Base-by-base conservation (phyloP, 2,797 vertebrate genomes). In the Hyperoplus lanceolatus region DNA sequence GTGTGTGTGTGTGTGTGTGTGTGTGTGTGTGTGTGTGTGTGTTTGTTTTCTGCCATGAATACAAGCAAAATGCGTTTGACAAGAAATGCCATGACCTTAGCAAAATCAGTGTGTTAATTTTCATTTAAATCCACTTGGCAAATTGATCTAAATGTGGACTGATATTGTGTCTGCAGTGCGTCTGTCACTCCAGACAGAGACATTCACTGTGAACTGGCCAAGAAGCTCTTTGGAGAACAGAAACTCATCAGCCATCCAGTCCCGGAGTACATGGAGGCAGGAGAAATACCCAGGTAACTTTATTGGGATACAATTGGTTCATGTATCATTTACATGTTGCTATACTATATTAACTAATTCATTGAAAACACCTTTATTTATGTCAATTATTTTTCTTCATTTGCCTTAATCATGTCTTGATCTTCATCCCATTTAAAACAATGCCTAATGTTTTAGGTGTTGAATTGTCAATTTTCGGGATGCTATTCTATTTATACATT, bases 261-360 rank as follows among this genome's bases (percentile, higher is more conserved):
- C 39, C 96, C 97, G 0, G 95, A 96, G 59, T 97, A 97, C 84
- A 94, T 97, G 93, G 93, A 96, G 38, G 95, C 92, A 5, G 95
- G 94, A 70, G 92, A 95, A 64, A 90, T 96, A 91, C 96, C 96
- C 18, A 94, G 94, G 39, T 97, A 96, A 29, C 77, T 91, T 51
- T 92, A 93, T 21, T 75, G 6, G 10, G 13, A 58, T 42, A 5
- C 55, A 29, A 29, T 2, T 36, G 5, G 9, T 36, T 43, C 0
- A 45, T n/a, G 10, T 49, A 14, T 50, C 8, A 36, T 4, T 14
- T 4, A 65, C 12, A 58, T 14, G 5, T 15, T 42, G 7, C 11
- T 42, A 3, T 39, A 11, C 15, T 48, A 9, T 29, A 16, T 8
- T 21, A 43, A 29, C 48, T 46, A 15, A 41, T 29, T 29, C 29